These are phyloP conservation scores for Enteromius anoplus DNA, from an alignment of 2,797 vertebrate species.

Conservation along the genomic window DNA sequence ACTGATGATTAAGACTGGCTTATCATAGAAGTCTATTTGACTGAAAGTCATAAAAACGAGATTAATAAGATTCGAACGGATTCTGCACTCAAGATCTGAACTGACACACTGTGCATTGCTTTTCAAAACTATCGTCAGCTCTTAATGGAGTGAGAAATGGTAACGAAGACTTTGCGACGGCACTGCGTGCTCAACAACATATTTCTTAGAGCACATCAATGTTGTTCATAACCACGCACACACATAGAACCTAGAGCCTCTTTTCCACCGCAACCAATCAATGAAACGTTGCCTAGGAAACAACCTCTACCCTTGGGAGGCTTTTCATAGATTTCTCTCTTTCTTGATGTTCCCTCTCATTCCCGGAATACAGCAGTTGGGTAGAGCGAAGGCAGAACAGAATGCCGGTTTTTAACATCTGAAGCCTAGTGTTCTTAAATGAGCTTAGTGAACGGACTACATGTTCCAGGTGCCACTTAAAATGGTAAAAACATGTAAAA, in stretches of 20 bases:
- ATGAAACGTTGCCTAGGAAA: conserved; percentile 80
- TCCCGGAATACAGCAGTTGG: conserved; percentile 64
- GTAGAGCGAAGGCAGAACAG: conserved; percentile 40
- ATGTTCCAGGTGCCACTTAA: conserved; percentile 4
- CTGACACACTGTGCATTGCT: conserved; percentile 20
- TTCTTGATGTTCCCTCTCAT: conserved; percentile 68
- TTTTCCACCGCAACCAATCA: conserved; percentile 70
- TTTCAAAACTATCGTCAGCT: conserved; percentile 20
- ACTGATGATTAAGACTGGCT: not conserved
- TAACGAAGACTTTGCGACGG: conserved; percentile 41
- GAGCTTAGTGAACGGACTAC: not conserved
- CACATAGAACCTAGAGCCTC: conserved; percentile 69
- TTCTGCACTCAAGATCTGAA: conserved; percentile 29
- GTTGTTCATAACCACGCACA: conserved; percentile 74
- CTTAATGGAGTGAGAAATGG: conserved; percentile 33
- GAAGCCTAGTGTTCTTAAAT: conserved; percentile 30
- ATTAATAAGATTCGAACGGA: not conserved
- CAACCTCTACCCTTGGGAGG: conserved; percentile 81
- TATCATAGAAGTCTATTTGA: not conserved
- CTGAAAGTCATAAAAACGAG: conserved; percentile 24
- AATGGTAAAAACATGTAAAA: conserved; percentile 17
- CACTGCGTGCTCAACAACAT: conserved; percentile 54
- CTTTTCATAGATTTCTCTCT: conserved; percentile 67
- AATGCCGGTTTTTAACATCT: conserved; percentile 43
- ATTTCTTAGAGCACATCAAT: conserved; percentile 57